These are phyloP conservation scores for Papilio helenus DNA, from an alignment of 1,140 invertebrate genomes.

Conservation along the genomic window DNA sequence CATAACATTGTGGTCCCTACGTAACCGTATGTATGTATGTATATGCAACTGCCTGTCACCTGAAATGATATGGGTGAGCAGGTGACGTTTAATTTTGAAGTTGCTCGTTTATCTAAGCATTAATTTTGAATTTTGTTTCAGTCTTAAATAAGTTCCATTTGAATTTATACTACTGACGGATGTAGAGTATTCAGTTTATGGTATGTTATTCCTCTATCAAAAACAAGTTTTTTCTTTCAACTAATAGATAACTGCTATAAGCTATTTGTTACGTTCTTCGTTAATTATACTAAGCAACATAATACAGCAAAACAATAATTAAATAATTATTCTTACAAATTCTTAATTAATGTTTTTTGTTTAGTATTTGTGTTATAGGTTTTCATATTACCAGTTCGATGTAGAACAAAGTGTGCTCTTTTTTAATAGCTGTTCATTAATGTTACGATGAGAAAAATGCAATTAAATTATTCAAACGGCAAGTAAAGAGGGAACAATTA, in stretches of 20 bases:
- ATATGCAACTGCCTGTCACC: background rate
- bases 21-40: background rate
- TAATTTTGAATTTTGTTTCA: background rate
- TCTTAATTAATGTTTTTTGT: too few relatives aligned
- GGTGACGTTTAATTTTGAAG: conserved; percentile 19
- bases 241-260: too few relatives aligned
- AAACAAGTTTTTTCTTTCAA: too few relatives aligned
- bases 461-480: background rate
- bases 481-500: background rate
- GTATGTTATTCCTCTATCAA: too few relatives aligned
- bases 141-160: background rate
- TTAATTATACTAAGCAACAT: too few relatives aligned
- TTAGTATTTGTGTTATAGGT: too few relatives aligned
- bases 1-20: background rate
- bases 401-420: background rate
- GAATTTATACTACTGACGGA: too few relatives aligned
- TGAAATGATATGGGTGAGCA: conserved; percentile 21
- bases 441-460: background rate
- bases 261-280: too few relatives aligned
- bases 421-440: background rate
- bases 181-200: too few relatives aligned
- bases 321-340: background rate
- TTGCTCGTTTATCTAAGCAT: conserved; percentile 6
- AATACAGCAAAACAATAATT: too few relatives aligned
- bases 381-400: background rate